Evolutionary conservation across 2,113 vertebrate species (phyloP).

Genomic region (Hemichromis elongatus): DNA sequence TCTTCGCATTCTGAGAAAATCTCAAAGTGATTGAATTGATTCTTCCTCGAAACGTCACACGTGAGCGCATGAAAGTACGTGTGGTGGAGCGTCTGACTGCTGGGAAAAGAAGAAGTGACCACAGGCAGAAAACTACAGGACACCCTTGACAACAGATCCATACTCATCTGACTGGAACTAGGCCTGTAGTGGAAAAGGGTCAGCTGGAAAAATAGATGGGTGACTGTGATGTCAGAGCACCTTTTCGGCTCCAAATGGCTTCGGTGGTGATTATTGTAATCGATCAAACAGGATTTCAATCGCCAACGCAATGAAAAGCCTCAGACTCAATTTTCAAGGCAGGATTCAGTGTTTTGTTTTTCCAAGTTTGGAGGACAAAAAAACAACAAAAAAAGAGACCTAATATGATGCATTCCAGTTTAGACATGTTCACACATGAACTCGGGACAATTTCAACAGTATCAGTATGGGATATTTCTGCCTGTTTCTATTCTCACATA

Average conservation of each 20-base stretch:
- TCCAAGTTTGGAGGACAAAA: not conserved
- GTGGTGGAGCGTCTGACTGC: not conserved
- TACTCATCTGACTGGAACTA: slow-evolving; percentile 23
- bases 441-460: not conserved
- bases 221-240: slow-evolving; percentile 17
- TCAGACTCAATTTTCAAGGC: not conserved
- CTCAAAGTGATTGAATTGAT: slow-evolving; percentile 12
- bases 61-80: not conserved
- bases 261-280: slow-evolving; percentile 22
- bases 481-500: not conserved
- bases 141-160: slow-evolving; percentile 47
- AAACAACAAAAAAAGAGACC: not conserved
- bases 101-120: slow-evolving; percentile 37
- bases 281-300: slow-evolving; percentile 24
- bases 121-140: slow-evolving; percentile 40
- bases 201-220: slow-evolving; percentile 53
- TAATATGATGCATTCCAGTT: not conserved
- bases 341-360: slow-evolving; percentile 6
- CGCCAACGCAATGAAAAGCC: not conserved
- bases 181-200: slow-evolving; percentile 13
- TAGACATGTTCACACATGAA: not conserved
- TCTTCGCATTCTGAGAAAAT: not conserved
- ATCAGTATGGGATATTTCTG: not conserved
- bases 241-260: not conserved
- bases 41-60: not conserved